Percentiles rank a stretch among this genome's conserved stretches.
phyloP scores from a whole-genome alignment of 2,113 vertebrate species.

The Aplodontia rufa region DNA sequence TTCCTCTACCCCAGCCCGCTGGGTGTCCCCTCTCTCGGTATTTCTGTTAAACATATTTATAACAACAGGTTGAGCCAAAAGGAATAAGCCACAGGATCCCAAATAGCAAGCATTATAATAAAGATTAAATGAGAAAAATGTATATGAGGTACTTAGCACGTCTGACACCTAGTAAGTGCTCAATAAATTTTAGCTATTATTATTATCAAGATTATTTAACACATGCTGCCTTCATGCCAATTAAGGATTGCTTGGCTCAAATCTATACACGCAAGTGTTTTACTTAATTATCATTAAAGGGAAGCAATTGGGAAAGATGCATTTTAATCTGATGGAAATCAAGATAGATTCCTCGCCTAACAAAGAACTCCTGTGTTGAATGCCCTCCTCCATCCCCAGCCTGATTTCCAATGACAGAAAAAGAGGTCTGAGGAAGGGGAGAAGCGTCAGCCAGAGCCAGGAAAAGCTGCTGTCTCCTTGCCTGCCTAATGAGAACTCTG shows the following conservation, averaged over 20 bases:
- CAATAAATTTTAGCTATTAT: slow-evolving; percentile 40
- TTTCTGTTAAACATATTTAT: neutral
- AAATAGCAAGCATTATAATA: neutral
- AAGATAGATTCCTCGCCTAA: neutral
- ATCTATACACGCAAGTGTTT: neutral
- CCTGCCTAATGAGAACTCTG: neutral
- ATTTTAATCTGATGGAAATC: slow-evolving; percentile 50
- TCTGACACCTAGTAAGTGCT: slow-evolving; percentile 35
- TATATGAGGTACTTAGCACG: neutral
- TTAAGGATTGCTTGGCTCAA: slow-evolving; percentile 41
- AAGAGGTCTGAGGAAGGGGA: neutral
- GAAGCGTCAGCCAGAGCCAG: neutral
- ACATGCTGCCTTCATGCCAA: neutral
- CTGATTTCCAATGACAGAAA: neutral
- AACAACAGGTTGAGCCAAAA: slow-evolving; percentile 1
- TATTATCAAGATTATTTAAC: slow-evolving; percentile 57
- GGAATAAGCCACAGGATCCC: neutral
- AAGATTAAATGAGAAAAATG: slow-evolving; percentile 49
- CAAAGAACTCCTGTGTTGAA: neutral
- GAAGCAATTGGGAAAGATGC: slow-evolving; percentile 48
- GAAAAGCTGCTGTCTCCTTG: neutral
- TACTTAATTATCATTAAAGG: slow-evolving; percentile 57
- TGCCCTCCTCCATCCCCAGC: neutral
- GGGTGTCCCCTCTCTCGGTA: neutral
- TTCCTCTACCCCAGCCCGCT: neutral